Conservation (phyloP, 2,888 invertebrate genomes). For the Aspidiotus destructor region DNA sequence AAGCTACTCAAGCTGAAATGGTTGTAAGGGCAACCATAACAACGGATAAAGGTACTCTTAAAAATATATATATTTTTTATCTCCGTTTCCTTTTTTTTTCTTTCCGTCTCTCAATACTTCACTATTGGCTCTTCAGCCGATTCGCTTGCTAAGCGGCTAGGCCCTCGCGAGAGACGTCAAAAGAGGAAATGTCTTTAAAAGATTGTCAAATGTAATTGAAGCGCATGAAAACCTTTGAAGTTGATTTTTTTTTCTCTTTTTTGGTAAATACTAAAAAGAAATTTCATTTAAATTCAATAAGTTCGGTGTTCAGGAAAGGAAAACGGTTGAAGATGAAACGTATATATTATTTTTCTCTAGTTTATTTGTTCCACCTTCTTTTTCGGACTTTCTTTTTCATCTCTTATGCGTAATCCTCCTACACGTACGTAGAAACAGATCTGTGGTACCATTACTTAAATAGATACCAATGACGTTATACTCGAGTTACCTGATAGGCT, state of each 20-base stretch:
- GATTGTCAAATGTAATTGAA: slow-evolving; percentile 32
- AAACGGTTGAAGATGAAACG: slow-evolving; percentile 4
- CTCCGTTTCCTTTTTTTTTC: slow-evolving; percentile 9
- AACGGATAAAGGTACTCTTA: slow-evolving; percentile 32
- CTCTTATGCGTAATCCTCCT: background rate
- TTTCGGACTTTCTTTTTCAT: background rate
- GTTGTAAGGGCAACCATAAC: slow-evolving; percentile 13
- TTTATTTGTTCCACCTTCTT: background rate
- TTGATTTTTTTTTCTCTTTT: background rate
- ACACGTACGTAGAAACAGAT: too few relatives aligned
- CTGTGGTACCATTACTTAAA: too few relatives aligned
- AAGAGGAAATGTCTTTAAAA: slow-evolving; percentile 30
- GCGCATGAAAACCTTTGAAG: slow-evolving; percentile 21
- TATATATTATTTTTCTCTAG: background rate
- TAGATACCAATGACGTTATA: too few relatives aligned
- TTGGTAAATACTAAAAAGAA: slow-evolving; percentile 28
- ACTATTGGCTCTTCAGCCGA: slow-evolving; percentile 6
- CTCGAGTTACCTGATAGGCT: too few relatives aligned
- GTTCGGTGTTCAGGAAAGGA: slow-evolving; percentile 2
- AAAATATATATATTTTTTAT: slow-evolving; percentile 31
- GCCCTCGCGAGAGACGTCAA: slow-evolving; percentile 20
- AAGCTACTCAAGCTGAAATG: slow-evolving; percentile 30
- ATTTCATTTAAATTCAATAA: slow-evolving; percentile 32
- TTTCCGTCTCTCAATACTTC: background rate
- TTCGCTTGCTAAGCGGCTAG: too few relatives aligned